These are phyloP conservation scores for Himalopsyche tibetana DNA, from an alignment of 2,888 invertebrate genomes.

Conservation along the genomic window DNA sequence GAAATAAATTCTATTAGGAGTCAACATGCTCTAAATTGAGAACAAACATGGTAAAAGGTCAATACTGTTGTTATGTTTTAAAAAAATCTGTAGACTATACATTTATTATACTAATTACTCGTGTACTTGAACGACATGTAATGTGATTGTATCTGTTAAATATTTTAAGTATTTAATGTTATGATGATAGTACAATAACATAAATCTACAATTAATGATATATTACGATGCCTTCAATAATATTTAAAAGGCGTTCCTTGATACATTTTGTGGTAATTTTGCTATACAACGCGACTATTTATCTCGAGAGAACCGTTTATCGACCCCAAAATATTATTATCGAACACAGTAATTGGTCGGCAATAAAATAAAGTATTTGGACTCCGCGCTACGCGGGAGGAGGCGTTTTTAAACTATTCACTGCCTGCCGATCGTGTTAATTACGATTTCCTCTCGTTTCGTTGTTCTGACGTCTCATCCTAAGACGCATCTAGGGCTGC, in stretches of 20 bases:
- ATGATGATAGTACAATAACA: too few species aligned
- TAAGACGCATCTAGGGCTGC: neutral
- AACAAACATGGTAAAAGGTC: too few species aligned
- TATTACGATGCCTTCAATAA: too few species aligned
- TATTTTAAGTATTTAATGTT: too few species aligned
- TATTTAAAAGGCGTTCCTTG: neutral
- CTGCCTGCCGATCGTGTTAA: conserved; percentile 51
- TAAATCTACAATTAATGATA: too few species aligned
- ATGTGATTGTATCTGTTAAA: too few species aligned
- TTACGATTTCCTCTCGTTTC: conserved; percentile 55
- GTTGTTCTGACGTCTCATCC: conserved; percentile 10
- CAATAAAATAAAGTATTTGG: conserved; percentile 62
- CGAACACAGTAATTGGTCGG: conserved; percentile 60
- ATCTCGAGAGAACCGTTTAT: conserved; percentile 42
- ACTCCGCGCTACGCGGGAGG: conserved; percentile 61
- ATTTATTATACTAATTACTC: too few species aligned
- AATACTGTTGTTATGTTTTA: too few species aligned
- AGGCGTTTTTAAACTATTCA: conserved; percentile 47
- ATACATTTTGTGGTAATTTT: neutral
- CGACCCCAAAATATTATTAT: conserved; percentile 57
- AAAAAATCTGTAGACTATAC: too few species aligned
- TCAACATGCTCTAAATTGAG: too few species aligned
- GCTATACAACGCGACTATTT: neutral
- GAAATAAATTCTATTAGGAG: too few species aligned
- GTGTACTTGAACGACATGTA: too few species aligned